Conservation (phyloP, 2,888 invertebrate genomes). For the Yponomeuta malinellus region DNA sequence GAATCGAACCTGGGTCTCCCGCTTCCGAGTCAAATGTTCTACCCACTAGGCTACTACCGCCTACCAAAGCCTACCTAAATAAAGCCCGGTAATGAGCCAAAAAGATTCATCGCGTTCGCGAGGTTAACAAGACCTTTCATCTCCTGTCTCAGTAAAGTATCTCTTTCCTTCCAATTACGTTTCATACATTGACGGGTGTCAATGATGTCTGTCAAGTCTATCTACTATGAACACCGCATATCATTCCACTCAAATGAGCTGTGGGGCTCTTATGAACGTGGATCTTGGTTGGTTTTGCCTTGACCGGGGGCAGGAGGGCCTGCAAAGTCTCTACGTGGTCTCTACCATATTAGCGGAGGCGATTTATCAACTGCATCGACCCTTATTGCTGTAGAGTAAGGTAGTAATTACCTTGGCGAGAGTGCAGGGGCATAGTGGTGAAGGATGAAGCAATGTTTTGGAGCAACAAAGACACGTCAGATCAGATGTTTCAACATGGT, state of each 20-base stretch:
- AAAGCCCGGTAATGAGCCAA: neutral
- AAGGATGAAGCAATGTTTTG: constrained; percentile 1
- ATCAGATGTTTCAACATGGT: constrained; percentile 1
- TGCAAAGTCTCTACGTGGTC: neutral
- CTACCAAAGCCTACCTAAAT: neutral
- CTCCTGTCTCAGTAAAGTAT: neutral
- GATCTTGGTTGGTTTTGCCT: neutral
- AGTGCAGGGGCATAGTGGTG: neutral
- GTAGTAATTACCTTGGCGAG: neutral
- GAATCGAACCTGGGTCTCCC: too few species aligned
- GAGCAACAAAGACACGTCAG: neutral
- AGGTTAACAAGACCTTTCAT: neutral
- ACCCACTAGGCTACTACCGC: too few species aligned
- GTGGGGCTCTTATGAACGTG: neutral
- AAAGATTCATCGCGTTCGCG: neutral
- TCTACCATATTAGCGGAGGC: neutral
- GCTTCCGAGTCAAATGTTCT: too few species aligned
- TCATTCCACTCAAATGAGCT: neutral
- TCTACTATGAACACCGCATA: neutral
- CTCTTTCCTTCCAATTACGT: neutral
- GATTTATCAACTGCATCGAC: neutral
- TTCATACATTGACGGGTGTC: neutral
- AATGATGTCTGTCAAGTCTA: neutral
- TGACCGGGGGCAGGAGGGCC: neutral
- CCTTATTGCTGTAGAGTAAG: neutral